A percentile compares a stretch with the other conserved stretches of the same genome.
phyloP scores from a whole-genome alignment of 2,888 invertebrate genomes.

The Dioctria rufipes region DNA sequence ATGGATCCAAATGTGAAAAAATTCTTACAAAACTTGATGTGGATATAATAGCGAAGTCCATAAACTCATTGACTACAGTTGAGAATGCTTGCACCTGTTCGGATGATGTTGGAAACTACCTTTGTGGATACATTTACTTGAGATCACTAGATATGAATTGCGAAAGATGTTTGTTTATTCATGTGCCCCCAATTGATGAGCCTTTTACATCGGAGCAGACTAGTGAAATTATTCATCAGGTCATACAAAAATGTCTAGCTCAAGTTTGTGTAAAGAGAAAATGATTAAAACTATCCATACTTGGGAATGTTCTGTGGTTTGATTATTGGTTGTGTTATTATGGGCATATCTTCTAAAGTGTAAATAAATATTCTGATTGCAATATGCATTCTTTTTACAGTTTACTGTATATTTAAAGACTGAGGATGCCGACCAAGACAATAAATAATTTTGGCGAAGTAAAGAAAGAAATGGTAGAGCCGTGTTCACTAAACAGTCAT shows the following conservation, averaged over 20 bases:
- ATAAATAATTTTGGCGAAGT: too few species aligned
- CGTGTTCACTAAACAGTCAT: too few species aligned
- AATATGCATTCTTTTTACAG: too few species aligned
- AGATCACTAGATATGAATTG: conserved; percentile 78
- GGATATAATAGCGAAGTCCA: conserved; percentile 70
- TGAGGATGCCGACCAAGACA: too few species aligned
- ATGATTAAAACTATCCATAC: not conserved
- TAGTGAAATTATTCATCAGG: conserved; percentile 72
- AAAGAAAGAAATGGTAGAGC: too few species aligned
- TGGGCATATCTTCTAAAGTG: too few species aligned
- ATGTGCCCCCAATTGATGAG: conserved; percentile 80
- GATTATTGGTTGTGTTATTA: too few species aligned
- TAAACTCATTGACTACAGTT: conserved; percentile 31
- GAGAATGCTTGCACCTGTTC: conserved; percentile 60
- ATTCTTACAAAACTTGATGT: conserved; percentile 66
- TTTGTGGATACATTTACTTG: conserved; percentile 86
- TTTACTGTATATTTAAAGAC: too few species aligned
- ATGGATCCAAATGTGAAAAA: conserved; percentile 62
- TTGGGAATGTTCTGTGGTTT: not conserved
- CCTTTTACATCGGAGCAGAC: conserved; percentile 77
- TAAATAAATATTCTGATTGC: too few species aligned
- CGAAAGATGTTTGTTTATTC: conserved; percentile 79
- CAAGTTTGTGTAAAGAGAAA: conserved; percentile 60
- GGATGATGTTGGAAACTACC: conserved; percentile 73
- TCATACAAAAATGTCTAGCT: conserved; percentile 67